phyloP scores from a whole-genome alignment of 2,888 invertebrate species.

The Microchrysa polita region DNA sequence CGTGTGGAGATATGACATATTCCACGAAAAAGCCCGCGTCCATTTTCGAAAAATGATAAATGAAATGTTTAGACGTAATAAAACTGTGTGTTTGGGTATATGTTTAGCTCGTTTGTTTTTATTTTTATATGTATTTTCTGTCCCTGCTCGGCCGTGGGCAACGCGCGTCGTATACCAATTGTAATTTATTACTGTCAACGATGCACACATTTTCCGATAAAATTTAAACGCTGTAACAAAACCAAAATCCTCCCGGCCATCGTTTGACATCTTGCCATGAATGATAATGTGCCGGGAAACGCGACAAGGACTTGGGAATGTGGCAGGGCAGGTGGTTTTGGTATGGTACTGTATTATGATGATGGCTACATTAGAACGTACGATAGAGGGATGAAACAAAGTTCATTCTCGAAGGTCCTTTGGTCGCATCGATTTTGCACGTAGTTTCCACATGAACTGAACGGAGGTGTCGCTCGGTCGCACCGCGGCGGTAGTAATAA shows the following conservation, averaged over 20 bases:
- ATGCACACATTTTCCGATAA: conserved; percentile 36
- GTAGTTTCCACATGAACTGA: conserved; percentile 41
- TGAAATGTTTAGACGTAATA: conserved; percentile 39
- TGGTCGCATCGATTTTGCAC: conserved; percentile 33
- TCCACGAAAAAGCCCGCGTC: conserved; percentile 6
- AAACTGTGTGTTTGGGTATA: conserved; percentile 6
- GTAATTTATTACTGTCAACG: conserved; percentile 38
- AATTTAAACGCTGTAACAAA: conserved; percentile 41
- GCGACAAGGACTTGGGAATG: neutral
- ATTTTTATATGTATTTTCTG: too few species aligned
- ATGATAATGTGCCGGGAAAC: conserved; percentile 40
- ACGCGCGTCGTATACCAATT: neutral
- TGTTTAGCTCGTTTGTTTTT: too few species aligned
- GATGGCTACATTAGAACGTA: neutral
- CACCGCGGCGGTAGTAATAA: conserved; percentile 37
- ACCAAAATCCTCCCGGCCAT: conserved; percentile 41
- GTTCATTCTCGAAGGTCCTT: neutral
- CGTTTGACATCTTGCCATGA: conserved; percentile 43
- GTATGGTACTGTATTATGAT: too few species aligned
- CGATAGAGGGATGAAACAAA: neutral
- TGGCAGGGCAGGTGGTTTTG: too few species aligned
- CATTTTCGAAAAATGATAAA: conserved; percentile 12
- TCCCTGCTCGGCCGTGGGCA: neutral
- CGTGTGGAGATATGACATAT: conserved; percentile 1
- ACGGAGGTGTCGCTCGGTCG: too few species aligned